phyloP scores from a whole-genome alignment of 1,140 invertebrate species.

The Pseudomyrmex sp. region DNA sequence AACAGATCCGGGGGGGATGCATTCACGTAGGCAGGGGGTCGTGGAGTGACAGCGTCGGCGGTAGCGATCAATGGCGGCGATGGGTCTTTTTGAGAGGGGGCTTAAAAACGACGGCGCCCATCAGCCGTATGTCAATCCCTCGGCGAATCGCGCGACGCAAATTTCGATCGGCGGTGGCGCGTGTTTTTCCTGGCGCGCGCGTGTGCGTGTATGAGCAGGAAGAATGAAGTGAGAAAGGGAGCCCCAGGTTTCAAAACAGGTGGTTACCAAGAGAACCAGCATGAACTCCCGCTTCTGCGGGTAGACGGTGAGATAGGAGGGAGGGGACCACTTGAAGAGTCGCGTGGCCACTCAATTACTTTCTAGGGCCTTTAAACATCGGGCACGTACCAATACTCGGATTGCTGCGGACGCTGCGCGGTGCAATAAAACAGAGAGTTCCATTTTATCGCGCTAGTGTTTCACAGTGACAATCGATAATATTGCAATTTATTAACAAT shows the following conservation, averaged over 20 bases:
- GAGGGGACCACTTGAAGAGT: slow-evolving; percentile 82
- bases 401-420: slow-evolving; percentile 44
- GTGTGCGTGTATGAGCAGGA: neutral
- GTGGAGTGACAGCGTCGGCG: slow-evolving; percentile 72
- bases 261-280: slow-evolving; percentile 79
- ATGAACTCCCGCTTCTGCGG: slow-evolving; percentile 70
- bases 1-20: slow-evolving; percentile 75
- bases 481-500: slow-evolving; percentile 8
- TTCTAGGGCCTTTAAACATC: slow-evolving; percentile 77
- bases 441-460: slow-evolving; percentile 63
- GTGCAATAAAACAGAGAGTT: slow-evolving; percentile 48
- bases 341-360: slow-evolving; percentile 84
- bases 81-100: slow-evolving; percentile 56
- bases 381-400: slow-evolving; percentile 65
- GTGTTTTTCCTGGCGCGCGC: slow-evolving; percentile 58
- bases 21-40: slow-evolving; percentile 59
- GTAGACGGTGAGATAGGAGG: slow-evolving; percentile 65
- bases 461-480: neutral
- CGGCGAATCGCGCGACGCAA: slow-evolving; percentile 59
- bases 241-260: slow-evolving; percentile 79
- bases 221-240: slow-evolving; percentile 25
- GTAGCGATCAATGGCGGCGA: slow-evolving; percentile 59
- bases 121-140: slow-evolving; percentile 80
- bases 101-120: slow-evolving; percentile 68
- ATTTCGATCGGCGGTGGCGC: slow-evolving; percentile 62